Evolutionary conservation across 2,888 invertebrate species (phyloP).

Genomic region (Noctua pronuba): DNA sequence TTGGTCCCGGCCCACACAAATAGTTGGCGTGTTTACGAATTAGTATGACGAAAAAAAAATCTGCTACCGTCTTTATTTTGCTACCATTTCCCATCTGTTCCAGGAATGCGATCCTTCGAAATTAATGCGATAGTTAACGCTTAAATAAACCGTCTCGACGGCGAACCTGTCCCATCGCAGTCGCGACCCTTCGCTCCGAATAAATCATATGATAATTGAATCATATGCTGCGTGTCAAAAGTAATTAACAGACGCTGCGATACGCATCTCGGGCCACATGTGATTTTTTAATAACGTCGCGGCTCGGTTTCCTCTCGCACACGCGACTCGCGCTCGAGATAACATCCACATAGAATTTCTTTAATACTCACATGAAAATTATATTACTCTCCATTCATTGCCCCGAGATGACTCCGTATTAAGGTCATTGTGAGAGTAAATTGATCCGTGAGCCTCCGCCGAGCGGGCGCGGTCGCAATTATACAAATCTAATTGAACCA

Average conservation of each 20-base stretch:
- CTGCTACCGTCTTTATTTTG: constrained; percentile 83
- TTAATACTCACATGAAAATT: constrained; percentile 86
- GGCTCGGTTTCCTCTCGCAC: constrained; percentile 85
- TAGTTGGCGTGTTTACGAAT: constrained; percentile 80
- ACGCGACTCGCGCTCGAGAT: constrained; percentile 87
- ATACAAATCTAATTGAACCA: constrained; percentile 75
- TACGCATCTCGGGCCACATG: constrained; percentile 89
- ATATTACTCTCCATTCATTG: constrained; percentile 83
- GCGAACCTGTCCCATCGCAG: constrained; percentile 73
- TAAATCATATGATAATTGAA: constrained; percentile 91
- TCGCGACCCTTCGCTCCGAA: constrained; percentile 79
- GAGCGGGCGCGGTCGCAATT: constrained; percentile 79
- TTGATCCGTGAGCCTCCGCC: constrained; percentile 82
- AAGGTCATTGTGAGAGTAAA: constrained; percentile 88
- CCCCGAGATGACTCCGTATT: constrained; percentile 85
- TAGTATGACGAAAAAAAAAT: constrained; percentile 67
- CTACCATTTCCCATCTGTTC: constrained; percentile 82
- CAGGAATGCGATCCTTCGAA: constrained; percentile 81
- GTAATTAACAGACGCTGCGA: constrained; percentile 89
- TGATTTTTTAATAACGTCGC: constrained; percentile 89
- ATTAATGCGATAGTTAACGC: constrained; percentile 88
- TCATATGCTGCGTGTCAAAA: constrained; percentile 90
- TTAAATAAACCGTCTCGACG: constrained; percentile 80
- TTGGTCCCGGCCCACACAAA: constrained; percentile 80
- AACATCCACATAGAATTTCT: constrained; percentile 87